Evolutionary conservation across 2,797 vertebrate species (phyloP), one percentile per base, ranked within the genome.

Genomic region (Tamandua tetradactyla): DNA sequence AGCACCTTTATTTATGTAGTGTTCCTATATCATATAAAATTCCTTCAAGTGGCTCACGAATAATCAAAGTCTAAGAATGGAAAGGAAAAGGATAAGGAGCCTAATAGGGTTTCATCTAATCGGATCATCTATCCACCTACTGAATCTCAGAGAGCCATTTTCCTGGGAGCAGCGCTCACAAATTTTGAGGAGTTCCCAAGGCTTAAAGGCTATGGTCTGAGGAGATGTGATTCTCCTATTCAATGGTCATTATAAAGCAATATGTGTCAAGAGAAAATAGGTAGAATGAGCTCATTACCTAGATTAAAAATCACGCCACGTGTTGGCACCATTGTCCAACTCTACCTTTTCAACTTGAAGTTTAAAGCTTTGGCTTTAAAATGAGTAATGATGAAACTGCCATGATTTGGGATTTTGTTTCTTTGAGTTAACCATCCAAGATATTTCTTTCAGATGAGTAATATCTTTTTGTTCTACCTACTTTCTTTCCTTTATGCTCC

Each of bases 81-180:
- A 44, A 82, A 71, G 72, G 20, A 52, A 44, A 79, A 87, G 61
- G 32, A 80, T 59, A 61, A 59, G n/a, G 23, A 78, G 14, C 37
- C 40, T 69, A 79, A 69, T 44, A 30, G 62, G 57, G 27, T 78
- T 93, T 87, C 75, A 68, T 87, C 42, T 74, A 72, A 35, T 81
- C 86, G 11, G 40, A 32, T 95, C 89, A 55, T 91, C 72, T 78
- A 18, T 71, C 47, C 10, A 68, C 52, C 82, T 71, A 76, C 66
- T 84, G 20, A 80, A 82, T 82, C 55, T 87, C 57, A 87, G 72
- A 90, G 64, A 93, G 47, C 37, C 89, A 35, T 84, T 95, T 91
- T 83, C 76, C 57, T 72, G 64, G 37, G 27, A 88, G 20, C 66
- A 78, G 47, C 22, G 32, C 44, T 23, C 42, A 91, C 79, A 80